These are phyloP conservation scores for Neosilurus mollespiculum DNA, from an alignment of 2,797 vertebrate species.

Conservation along the genomic window DNA sequence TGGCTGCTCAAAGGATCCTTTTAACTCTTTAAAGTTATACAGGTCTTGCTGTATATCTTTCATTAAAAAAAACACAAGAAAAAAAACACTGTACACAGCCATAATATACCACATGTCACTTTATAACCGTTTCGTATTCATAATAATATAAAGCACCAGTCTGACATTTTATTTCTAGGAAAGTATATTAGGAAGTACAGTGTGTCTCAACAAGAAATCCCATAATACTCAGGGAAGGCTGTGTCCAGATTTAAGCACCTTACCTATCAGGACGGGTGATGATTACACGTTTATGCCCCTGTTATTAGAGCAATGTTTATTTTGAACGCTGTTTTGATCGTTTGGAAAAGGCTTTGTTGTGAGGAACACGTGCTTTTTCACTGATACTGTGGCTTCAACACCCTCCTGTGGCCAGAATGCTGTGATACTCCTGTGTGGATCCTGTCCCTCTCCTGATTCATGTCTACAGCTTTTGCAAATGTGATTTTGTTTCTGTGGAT, in stretches of 20 bases:
- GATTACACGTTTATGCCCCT: no score
- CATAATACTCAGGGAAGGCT: background rate
- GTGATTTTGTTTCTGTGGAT: background rate
- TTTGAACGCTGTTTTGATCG: background rate
- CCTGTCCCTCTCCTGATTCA: background rate
- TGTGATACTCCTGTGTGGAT: constrained; percentile 16
- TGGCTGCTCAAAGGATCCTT: constrained; percentile 50
- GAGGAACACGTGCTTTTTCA: constrained; percentile 39
- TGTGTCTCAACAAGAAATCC: background rate
- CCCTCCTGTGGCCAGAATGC: constrained; percentile 53
- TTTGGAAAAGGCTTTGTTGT: constrained; percentile 35
- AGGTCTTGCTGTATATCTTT: background rate
- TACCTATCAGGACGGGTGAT: background rate
- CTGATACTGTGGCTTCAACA: constrained; percentile 40
- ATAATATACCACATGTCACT: background rate
- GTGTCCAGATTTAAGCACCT: background rate
- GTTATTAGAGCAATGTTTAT: background rate
- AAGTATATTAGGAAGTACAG: background rate
- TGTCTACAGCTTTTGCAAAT: background rate
- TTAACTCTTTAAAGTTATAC: constrained; percentile 38
- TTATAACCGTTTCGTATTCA: background rate
- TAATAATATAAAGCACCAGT: background rate
- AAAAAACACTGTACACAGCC: background rate
- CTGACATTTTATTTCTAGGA: background rate
- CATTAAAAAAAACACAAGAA: background rate